Evolutionary conservation across 1,140 invertebrate genomes (phyloP).

Genomic region (Drosophila pandora): DNA sequence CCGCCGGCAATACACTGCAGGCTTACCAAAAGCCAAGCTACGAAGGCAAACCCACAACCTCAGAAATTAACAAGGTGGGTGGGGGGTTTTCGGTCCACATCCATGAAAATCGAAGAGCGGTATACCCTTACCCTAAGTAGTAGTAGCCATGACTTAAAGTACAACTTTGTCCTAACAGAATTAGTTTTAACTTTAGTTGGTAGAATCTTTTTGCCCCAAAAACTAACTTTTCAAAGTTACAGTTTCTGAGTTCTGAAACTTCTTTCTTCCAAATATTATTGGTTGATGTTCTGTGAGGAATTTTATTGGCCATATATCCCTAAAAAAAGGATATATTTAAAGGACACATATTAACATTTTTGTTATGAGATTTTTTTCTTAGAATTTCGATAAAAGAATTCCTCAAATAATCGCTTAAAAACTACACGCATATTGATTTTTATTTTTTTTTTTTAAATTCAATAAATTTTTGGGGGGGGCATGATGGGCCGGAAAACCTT

Average conservation of each 20-base stretch:
- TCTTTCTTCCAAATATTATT: neutral
- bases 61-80: conserved; percentile 4
- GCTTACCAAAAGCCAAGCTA: conserved; percentile 69
- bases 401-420: no score
- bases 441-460: neutral
- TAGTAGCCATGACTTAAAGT: neutral
- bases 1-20: conserved; percentile 66
- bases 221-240: neutral
- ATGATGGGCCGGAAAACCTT: neutral
- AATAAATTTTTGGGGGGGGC: neutral
- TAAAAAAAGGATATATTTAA: no score
- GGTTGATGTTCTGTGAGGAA: no score
- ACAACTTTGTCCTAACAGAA: neutral
- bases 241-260: neutral
- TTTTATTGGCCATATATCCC: no score
- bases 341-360: no score
- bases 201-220: neutral
- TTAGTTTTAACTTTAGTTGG: neutral
- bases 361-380: no score
- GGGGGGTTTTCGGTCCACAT: neutral
- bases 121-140: conserved; percentile 3
- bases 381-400: neutral
- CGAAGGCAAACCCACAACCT: conserved; percentile 49
- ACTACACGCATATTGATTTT: no score
- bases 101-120: conserved; percentile 15